A percentile compares a stretch with the other conserved stretches of the same genome.
Conservation (phyloP, 2,797 vertebrate species). For the Anas capensis region DNA sequence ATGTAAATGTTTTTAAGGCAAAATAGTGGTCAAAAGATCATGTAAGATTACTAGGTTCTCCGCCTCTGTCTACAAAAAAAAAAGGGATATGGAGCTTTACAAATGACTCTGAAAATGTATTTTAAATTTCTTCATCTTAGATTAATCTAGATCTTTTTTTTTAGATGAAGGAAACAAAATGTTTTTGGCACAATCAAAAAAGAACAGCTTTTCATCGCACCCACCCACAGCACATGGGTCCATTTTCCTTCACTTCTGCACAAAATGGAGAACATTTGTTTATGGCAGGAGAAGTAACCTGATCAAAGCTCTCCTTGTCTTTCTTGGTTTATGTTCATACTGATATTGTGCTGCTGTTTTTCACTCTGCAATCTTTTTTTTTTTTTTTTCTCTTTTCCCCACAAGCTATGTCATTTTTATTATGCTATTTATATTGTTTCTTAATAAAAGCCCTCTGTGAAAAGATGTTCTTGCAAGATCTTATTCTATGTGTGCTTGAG, state of each 20-base stretch:
- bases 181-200: neutral
- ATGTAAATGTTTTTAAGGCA: fast-evolving
- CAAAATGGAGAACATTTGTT: neutral
- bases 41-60: neutral
- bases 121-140: neutral
- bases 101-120: neutral
- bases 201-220: neutral
- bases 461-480: slow-evolving; percentile 22
- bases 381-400: too few species aligned
- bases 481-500: slow-evolving; percentile 1
- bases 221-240: neutral
- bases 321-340: neutral
- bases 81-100: neutral
- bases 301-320: neutral
- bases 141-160: neutral
- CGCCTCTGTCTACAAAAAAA: neutral
- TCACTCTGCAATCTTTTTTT: neutral
- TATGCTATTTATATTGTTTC: slow-evolving; percentile 37
- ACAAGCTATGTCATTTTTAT: neutral
- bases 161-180: neutral
- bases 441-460: slow-evolving; percentile 32
- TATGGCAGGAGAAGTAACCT: neutral
- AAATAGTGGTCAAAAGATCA: neutral
- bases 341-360: neutral
- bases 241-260: neutral